Evolutionary conservation across 2,113 vertebrate species (phyloP).

Genomic region (Mesitornis unicolor): DNA sequence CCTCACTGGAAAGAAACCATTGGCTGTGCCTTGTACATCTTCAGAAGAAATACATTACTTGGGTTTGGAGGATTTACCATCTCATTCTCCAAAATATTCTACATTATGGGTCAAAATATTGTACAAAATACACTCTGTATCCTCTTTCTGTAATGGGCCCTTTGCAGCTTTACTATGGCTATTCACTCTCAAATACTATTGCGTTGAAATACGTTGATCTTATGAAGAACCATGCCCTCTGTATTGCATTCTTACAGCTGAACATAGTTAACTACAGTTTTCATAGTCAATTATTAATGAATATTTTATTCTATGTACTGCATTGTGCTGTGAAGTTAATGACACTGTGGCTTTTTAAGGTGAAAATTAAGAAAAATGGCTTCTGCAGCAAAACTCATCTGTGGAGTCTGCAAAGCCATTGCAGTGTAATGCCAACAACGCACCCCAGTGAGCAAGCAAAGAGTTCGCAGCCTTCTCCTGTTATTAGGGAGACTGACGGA

Average conservation of each 20-base stretch:
- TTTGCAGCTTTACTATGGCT: not conserved
- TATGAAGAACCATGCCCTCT: not conserved
- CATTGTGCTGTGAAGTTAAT: slow-evolving; percentile 71
- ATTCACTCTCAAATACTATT: not conserved
- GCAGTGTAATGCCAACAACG: slow-evolving; percentile 15
- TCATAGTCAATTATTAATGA: slow-evolving; percentile 64
- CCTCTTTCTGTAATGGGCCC: not conserved
- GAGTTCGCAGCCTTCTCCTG: not conserved
- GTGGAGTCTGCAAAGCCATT: slow-evolving; percentile 45
- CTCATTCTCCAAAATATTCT: not conserved
- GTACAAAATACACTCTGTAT: not conserved
- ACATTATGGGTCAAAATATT: not conserved
- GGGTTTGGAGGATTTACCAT: not conserved
- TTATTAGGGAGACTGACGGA: slow-evolving; percentile 41
- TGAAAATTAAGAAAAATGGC: slow-evolving; percentile 56
- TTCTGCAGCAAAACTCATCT: slow-evolving; percentile 35
- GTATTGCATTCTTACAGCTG: slow-evolving; percentile 11
- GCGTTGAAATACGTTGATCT: not conserved
- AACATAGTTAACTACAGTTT: slow-evolving; percentile 55
- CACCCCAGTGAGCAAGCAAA: slow-evolving; percentile 44
- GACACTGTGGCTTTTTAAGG: slow-evolving; percentile 41
- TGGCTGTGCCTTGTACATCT: not conserved
- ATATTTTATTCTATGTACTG: slow-evolving; percentile 51
- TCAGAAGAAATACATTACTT: not conserved
- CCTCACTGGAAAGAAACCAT: not conserved